Base-by-base conservation (phyloP, 2,113 vertebrate genomes). In the Oxyura jamaicensis region DNA sequence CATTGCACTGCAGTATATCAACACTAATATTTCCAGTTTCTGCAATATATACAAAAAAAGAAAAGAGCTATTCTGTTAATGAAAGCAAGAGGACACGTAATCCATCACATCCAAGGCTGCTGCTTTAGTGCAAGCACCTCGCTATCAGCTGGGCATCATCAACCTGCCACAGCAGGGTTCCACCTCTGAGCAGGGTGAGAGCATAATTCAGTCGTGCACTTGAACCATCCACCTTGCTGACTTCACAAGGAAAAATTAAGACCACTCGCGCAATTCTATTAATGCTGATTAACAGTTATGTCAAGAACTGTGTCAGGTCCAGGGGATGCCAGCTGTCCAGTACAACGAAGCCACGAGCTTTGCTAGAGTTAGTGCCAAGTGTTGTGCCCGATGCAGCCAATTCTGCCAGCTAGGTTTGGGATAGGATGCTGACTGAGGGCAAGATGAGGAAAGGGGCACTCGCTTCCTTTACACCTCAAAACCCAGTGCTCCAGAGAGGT, bases 131-230 rank as follows among this genome's bases (percentile, higher is more conserved):
- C n/a, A n/a, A 23, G 26, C 5, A 7, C 33, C 23, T 46, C 62
- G 44, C 8, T 4, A 3, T 2, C 52, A 62, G 53, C 66, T 26
- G 22, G 4, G 12, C 25, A 0, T 3, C 4, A 0, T 3, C 4
- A 28, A 18, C 22, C 81, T 35, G 55, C 77, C 53, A 80, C n/a
- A 44, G 66, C 0, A 0, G 0, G 0, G 10, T 5, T 81, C 73
- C 56, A 83, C 18, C 48, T 4, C 3, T 8, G 39, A 72, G 78
- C 65, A 35, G 60, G 16, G 12, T 14, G 14, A 21, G 28, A 2
- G 1, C 36, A 33, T 5, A 67, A 67, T 7, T 77, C 81, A 73
- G 58, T 7, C 8, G 25, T 0, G 1, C 52, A 55, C 22, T 10
- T 8, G 13, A 82, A 72, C 33, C 33, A 68, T 20, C n/a, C n/a